Evolutionary conservation across 1,140 invertebrate species (phyloP).

Genomic region (Drosophila athabasca): DNA sequence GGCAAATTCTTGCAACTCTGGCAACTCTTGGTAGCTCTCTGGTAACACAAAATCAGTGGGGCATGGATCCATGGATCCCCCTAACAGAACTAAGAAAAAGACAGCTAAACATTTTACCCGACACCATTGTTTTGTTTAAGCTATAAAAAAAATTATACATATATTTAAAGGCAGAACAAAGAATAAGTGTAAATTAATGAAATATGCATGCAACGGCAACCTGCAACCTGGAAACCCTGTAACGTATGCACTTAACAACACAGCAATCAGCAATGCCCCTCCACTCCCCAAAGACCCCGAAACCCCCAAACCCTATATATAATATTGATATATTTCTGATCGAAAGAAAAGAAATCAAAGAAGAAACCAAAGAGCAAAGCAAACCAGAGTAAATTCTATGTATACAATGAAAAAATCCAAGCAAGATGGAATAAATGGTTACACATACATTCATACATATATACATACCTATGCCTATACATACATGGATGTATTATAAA

Average conservation of each 20-base stretch:
- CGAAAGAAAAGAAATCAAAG: not conserved
- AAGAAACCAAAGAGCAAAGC: slow-evolving; percentile 46
- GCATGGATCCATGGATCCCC: no score
- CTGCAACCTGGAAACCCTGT: slow-evolving; percentile 4
- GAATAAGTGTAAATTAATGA: slow-evolving; percentile 53
- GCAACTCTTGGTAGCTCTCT: no score
- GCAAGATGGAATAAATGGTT: slow-evolving; percentile 4
- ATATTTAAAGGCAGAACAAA: slow-evolving; percentile 34
- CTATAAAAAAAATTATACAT: slow-evolving; percentile 33
- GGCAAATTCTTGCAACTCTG: no score
- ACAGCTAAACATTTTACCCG: slow-evolving; percentile 22
- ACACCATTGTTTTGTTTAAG: slow-evolving; percentile 5
- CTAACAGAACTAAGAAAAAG: slow-evolving; percentile 8
- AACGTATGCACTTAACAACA: slow-evolving; percentile 9
- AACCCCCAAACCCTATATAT: not conserved
- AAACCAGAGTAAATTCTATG: slow-evolving; percentile 42
- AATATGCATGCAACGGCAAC: slow-evolving; percentile 23
- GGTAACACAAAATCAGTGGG: no score
- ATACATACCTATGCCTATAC: slow-evolving; percentile 2
- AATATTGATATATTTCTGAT: slow-evolving; percentile 6
- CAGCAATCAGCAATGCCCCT: slow-evolving; percentile 26
- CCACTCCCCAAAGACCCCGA: not conserved
- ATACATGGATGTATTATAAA: slow-evolving; percentile 29
- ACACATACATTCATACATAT: not conserved
- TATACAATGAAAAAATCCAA: slow-evolving; percentile 8